phyloP scores from a whole-genome alignment of 2,888 invertebrate genomes.

The Desoria tigrina region DNA sequence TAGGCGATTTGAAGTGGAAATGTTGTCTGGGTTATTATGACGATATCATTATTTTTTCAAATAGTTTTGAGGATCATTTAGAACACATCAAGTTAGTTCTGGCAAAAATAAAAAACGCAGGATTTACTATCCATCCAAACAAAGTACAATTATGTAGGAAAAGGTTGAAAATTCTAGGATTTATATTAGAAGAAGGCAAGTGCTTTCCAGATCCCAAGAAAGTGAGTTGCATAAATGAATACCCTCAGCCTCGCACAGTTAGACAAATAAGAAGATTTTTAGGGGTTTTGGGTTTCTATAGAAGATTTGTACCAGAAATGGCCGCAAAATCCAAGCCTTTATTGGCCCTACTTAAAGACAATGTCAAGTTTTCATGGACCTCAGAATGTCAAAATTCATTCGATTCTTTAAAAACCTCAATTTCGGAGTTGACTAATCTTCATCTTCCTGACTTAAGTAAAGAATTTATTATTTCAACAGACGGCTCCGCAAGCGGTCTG shows the following conservation, averaged over 20 bases:
- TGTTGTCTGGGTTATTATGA: slow-evolving; percentile 54
- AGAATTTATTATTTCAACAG: slow-evolving; percentile 7
- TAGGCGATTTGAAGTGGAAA: slow-evolving; percentile 53
- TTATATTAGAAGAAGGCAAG: slow-evolving; percentile 55
- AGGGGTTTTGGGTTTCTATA: slow-evolving; percentile 39
- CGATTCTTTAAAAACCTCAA: slow-evolving; percentile 9
- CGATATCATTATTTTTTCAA: slow-evolving; percentile 51
- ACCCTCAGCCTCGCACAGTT: slow-evolving; percentile 28
- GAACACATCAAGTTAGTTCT: slow-evolving; percentile 33
- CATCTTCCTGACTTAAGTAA: slow-evolving; percentile 26
- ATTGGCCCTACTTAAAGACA: slow-evolving; percentile 28
- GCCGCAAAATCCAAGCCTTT: slow-evolving; percentile 32
- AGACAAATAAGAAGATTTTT: slow-evolving; percentile 33
- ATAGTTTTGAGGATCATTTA: slow-evolving; percentile 41
- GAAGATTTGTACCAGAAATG: slow-evolving; percentile 33
- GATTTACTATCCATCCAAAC: slow-evolving; percentile 49
- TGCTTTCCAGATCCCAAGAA: slow-evolving; percentile 56
- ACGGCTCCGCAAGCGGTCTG: neutral
- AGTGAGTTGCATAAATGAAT: slow-evolving; percentile 37
- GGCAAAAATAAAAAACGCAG: slow-evolving; percentile 20
- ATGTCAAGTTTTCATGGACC: slow-evolving; percentile 26
- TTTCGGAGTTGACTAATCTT: slow-evolving; percentile 43
- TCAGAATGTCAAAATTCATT: slow-evolving; percentile 26
- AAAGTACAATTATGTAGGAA: slow-evolving; percentile 45
- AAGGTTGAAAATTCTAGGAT: slow-evolving; percentile 55